Evolutionary conservation across 2,113 vertebrate genomes (phyloP), one percentile per base, ranked within the genome.

Genomic region (Malurus cyaneus): DNA sequence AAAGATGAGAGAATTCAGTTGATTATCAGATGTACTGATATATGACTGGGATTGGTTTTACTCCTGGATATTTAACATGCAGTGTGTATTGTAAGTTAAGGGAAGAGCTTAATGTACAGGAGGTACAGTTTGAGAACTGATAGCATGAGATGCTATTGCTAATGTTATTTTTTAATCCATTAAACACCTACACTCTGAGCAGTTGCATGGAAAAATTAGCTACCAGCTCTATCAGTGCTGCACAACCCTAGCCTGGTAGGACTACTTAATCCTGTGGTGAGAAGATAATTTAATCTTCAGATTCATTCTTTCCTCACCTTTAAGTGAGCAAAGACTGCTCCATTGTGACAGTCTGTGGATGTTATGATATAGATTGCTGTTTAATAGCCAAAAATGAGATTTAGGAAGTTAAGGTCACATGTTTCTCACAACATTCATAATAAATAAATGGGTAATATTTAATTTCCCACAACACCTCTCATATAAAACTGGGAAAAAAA

Each of bases 201-300:
- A 94, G 91, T 80, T 89, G 66, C 57, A 26, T 42, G 39, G 72
- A 73, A 96, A 97, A 97, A 96, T 94, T 94, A 92, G 91, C 89
- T 78, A 73, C 87, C 54, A 87, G 88, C 80, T 97, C 94, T 95
- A 88, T 97, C 95, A 95, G 67, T 80, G 84, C 90, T 84, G 79
- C 59, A 89, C 94, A 96, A 95, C 87, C 64, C 93, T 89, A 94
- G 69, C 93, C 92, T 93, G 91, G 81, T 86, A 97, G 83, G 80
- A 94, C 92, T 97, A 93, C 92, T 97, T 96, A 96, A 94, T 97
- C 96, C 93, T 96, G 93, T 66, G 70, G 94, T 93, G 92, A 97
- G 93, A 97, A 98, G 94, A 98, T 97, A 98, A 98, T 97, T 98
- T 97, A 97, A 97, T 97, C 95, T 98, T 97, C 94, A 97, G 87